Evolutionary conservation across 2,797 vertebrate genomes (phyloP).

Genomic region (Pelodytes ibericus): DNA sequence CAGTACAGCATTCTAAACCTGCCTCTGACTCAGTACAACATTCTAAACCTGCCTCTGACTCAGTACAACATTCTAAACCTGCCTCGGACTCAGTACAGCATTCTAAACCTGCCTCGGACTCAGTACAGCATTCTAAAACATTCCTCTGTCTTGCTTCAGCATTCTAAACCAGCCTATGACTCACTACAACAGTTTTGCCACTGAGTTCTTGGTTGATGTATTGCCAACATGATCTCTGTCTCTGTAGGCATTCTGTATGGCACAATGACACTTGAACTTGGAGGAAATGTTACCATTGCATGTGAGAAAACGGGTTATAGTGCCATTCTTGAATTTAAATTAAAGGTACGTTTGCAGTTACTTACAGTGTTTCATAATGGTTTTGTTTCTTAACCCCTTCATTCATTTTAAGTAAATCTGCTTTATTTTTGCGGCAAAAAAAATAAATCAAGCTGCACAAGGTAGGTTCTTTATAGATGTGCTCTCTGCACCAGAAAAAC

Average conservation of each 20-base stretch:
- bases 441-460: constrained; percentile 25
- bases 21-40: too few relatives aligned
- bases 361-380: not conserved
- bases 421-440: constrained; percentile 38
- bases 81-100: too few relatives aligned
- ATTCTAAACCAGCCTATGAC: too few relatives aligned
- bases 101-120: too few relatives aligned
- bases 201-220: not conserved
- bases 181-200: too few relatives aligned
- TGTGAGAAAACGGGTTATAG: constrained; percentile 98
- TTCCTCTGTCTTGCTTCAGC: too few relatives aligned
- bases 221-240: constrained; percentile 1
- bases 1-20: too few relatives aligned
- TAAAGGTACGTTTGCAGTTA: constrained; percentile 80
- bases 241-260: constrained; percentile 91
- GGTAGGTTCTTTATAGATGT: constrained; percentile 29
- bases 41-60: too few relatives aligned
- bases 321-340: constrained; percentile 93
- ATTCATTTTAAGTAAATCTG: constrained; percentile 42
- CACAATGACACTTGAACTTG: constrained; percentile 96
- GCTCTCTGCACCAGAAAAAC: not conserved
- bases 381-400: not conserved
- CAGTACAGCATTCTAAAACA: too few relatives aligned
- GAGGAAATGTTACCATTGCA: constrained; percentile 86
- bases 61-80: too few relatives aligned